Evolutionary conservation across 2,113 vertebrate species (phyloP).

Genomic region (Prietella phreatophila): DNA sequence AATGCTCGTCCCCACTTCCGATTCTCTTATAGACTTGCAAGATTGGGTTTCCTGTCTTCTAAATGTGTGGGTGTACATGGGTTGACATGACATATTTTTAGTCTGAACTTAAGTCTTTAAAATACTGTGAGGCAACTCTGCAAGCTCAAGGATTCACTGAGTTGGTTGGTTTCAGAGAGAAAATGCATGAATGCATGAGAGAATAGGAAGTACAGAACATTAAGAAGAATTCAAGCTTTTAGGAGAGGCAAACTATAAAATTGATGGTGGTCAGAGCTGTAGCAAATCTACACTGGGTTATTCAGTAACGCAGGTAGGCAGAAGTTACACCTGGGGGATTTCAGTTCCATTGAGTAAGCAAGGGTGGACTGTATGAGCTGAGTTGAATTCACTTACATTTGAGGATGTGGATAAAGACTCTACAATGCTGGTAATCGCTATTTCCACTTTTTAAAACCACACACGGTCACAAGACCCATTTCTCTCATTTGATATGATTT

Average conservation of each 20-base stretch:
- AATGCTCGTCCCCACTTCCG: conserved; percentile 26
- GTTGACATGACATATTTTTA: conserved; percentile 35
- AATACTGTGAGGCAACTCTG: not conserved
- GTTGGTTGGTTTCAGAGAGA: not conserved
- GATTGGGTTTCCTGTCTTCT: conserved; percentile 47
- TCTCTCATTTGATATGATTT: not conserved
- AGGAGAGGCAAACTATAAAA: not conserved
- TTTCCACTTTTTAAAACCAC: conserved; percentile 4
- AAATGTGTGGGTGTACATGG: conserved; percentile 43
- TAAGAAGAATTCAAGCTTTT: not conserved
- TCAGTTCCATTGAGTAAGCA: not conserved
- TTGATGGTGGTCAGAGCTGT: not conserved
- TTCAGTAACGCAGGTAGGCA: not conserved
- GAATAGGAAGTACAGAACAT: not conserved
- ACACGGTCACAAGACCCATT: not conserved
- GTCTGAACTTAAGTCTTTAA: not conserved
- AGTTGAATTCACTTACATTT: conserved; percentile 7
- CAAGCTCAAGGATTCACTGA: not conserved
- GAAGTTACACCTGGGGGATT: conserved; percentile 4
- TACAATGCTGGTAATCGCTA: not conserved
- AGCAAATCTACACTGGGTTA: not conserved
- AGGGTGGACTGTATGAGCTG: not conserved
- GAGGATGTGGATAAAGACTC: conserved; percentile 8
- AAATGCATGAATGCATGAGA: not conserved
- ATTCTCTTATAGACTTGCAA: conserved; percentile 25